These are phyloP conservation scores for Anoncus sp. DNA, from an alignment of 2,888 invertebrate genomes.

Conservation along the genomic window DNA sequence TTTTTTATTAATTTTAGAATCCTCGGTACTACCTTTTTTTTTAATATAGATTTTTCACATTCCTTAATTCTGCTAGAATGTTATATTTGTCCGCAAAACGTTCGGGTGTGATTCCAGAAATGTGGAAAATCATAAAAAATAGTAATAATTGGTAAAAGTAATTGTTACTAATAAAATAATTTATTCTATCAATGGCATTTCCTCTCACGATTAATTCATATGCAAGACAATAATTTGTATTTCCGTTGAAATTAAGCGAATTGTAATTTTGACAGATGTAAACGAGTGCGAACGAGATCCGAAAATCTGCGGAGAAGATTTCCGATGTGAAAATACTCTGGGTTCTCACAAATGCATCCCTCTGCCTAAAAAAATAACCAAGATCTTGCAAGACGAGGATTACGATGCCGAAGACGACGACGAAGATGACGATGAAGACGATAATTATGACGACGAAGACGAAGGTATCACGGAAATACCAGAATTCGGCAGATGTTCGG, in stretches of 20 bases:
- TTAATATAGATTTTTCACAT: background rate
- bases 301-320: conserved; percentile 67
- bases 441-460: conserved; percentile 61
- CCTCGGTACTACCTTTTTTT: background rate
- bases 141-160: too few species aligned
- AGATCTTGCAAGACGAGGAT: conserved; percentile 75
- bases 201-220: background rate
- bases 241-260: background rate
- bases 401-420: conserved; percentile 76
- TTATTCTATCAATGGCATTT: too few species aligned
- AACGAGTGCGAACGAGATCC: conserved; percentile 85
- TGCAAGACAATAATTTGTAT: background rate
- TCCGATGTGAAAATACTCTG: conserved; percentile 83
- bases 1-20: background rate
- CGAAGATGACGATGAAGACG: conserved; percentile 65
- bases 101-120: too few species aligned
- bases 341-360: conserved; percentile 82
- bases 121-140: too few species aligned
- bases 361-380: conserved; percentile 73
- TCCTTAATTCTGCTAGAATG: too few species aligned
- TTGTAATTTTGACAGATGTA: conserved; percentile 83
- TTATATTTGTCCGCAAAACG: too few species aligned
- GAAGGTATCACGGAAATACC: conserved; percentile 75
- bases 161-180: too few species aligned
- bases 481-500: conserved; percentile 75